Percentiles rank a stretch among this genome's conserved stretches.
phyloP scores from a whole-genome alignment of 2,113 vertebrate species.

The Acrocephalus arundinaceus region DNA sequence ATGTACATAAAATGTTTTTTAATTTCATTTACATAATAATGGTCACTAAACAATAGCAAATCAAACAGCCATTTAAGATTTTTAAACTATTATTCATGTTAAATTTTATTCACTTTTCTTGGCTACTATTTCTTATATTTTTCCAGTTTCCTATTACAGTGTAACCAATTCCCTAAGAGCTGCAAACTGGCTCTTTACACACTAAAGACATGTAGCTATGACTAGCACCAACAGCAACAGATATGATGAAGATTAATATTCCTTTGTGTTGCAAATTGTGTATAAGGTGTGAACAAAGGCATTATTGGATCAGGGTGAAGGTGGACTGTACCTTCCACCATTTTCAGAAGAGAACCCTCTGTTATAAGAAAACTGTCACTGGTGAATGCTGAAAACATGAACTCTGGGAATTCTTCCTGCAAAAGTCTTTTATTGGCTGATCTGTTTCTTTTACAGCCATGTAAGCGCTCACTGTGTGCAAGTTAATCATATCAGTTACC shows the following conservation, averaged over 20 bases:
- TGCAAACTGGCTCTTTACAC: background rate
- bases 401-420: background rate
- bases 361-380: background rate
- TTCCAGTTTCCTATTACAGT: background rate
- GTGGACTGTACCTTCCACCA: background rate
- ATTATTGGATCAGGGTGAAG: background rate
- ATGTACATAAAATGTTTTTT: background rate
- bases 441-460: background rate
- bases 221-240: background rate
- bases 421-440: background rate
- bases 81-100: background rate
- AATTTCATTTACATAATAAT: background rate
- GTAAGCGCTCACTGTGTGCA: background rate
- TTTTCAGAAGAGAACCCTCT: background rate
- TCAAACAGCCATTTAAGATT: background rate
- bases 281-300: background rate
- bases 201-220: background rate
- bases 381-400: background rate
- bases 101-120: background rate
- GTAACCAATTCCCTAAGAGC: background rate
- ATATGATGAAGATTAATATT: fast-evolving
- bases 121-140: background rate
- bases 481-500: slow-evolving; percentile 44
- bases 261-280: background rate
- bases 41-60: background rate